A percentile compares a stretch with the other conserved stretches of the same genome.
These are phyloP conservation scores for Myiagra hebetior DNA, from an alignment of 2,113 vertebrate species.

Conservation along the genomic window DNA sequence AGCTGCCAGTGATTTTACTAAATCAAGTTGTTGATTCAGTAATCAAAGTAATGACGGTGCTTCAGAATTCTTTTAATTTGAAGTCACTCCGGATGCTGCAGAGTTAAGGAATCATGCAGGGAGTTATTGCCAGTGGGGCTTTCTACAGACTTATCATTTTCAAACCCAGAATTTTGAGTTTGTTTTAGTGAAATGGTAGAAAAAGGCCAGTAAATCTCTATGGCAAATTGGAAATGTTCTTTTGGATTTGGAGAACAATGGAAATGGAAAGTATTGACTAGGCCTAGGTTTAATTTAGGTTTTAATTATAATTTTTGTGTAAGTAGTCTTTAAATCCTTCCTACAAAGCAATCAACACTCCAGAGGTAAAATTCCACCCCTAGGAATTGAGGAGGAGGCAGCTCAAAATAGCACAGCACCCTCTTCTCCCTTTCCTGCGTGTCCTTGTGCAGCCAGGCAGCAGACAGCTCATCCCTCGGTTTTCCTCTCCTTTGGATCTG, in stretches of 20 bases:
- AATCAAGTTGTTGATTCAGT: not conserved
- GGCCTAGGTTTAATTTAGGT: not conserved
- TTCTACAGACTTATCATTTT: not conserved
- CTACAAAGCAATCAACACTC: not conserved
- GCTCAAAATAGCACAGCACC: conserved; percentile 12
- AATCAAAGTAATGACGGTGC: not conserved
- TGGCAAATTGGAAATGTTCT: not conserved
- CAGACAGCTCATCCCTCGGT: not conserved
- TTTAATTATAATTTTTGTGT: conserved; percentile 1
- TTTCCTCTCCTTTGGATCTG: not conserved
- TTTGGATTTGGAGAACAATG: not conserved
- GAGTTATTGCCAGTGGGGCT: not conserved
- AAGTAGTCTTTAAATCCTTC: conserved; percentile 23
- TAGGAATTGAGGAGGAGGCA: conserved; percentile 33
- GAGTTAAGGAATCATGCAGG: not conserved
- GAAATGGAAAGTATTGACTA: not conserved
- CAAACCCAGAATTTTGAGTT: not conserved
- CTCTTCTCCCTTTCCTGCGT: not conserved
- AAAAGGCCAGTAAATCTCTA: not conserved
- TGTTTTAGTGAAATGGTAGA: not conserved
- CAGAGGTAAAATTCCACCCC: conserved; percentile 33
- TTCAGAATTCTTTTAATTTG: not conserved
- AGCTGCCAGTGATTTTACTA: not conserved
- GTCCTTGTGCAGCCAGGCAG: not conserved
- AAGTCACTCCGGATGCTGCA: not conserved